These are phyloP conservation scores for Anastrepha obliqua DNA, from an alignment of 1,140 invertebrate genomes.

Conservation along the genomic window DNA sequence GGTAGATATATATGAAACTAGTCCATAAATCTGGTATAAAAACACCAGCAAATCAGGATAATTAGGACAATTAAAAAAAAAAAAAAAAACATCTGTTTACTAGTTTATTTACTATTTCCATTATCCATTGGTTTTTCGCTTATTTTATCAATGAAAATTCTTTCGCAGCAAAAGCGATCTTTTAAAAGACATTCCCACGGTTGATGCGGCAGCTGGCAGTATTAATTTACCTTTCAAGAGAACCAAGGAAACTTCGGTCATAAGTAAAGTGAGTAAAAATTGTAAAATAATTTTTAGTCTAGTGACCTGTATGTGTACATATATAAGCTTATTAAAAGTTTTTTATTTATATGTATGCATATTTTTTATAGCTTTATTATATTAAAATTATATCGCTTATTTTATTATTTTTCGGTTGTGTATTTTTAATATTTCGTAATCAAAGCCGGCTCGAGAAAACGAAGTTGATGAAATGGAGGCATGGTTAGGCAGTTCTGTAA, in stretches of 20 bases:
- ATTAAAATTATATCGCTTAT: conserved; percentile 60
- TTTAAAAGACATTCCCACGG: conserved; percentile 69
- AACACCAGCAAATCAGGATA: too few species aligned
- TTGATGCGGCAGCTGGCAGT: conserved; percentile 71
- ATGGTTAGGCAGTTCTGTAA: conserved; percentile 86
- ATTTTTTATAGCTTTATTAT: conserved; percentile 60
- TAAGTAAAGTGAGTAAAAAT: conserved; percentile 72
- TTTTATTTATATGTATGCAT: conserved; percentile 18
- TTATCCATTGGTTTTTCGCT: too few species aligned
- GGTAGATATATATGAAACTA: too few species aligned
- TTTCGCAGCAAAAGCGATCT: conserved; percentile 67
- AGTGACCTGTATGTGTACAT: background rate
- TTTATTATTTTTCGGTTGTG: conserved; percentile 57
- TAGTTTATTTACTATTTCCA: background rate
- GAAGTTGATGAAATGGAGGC: conserved; percentile 96
- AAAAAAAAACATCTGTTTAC: too few species aligned
- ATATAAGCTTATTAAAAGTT: conserved; percentile 44
- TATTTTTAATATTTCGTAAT: conserved; percentile 57
- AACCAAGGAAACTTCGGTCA: conserved; percentile 63
- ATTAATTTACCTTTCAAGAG: conserved; percentile 67
- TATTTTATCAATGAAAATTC: too few species aligned
- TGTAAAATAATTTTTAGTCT: background rate
- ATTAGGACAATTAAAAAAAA: too few species aligned
- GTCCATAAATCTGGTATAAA: too few species aligned
- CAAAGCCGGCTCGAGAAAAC: conserved; percentile 84